phyloP scores from a whole-genome alignment of 2,113 vertebrate species.

The Ifrita kowaldi region DNA sequence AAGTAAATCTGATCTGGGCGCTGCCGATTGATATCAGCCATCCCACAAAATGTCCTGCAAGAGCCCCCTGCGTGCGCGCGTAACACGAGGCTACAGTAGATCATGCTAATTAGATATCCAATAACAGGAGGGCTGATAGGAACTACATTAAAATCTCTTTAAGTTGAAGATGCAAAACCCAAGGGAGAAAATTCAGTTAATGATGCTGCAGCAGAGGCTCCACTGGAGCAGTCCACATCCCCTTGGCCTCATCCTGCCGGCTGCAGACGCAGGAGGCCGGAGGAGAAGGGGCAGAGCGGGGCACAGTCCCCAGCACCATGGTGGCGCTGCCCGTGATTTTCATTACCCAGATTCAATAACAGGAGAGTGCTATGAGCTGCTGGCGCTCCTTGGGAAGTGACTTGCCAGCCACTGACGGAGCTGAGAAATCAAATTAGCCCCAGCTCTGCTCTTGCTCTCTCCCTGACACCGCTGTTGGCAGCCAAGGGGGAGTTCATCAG shows the following conservation, averaged over 20 bases:
- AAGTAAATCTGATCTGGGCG: slow-evolving; percentile 44
- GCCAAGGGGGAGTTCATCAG: slow-evolving; percentile 69
- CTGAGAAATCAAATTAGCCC: slow-evolving; percentile 76
- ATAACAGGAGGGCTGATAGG: slow-evolving; percentile 26
- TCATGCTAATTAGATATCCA: slow-evolving; percentile 42
- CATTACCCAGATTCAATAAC: slow-evolving; percentile 55
- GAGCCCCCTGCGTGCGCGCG: neutral
- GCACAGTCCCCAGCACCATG: neutral
- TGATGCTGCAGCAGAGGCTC: slow-evolving; percentile 4
- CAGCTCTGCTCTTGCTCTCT: slow-evolving; percentile 60
- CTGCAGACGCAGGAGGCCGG: rapidly evolving
- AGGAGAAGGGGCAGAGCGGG: neutral
- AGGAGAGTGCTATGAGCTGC: slow-evolving; percentile 31
- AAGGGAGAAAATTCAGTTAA: slow-evolving; percentile 22
- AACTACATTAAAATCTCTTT: slow-evolving; percentile 48
- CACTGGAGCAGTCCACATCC: neutral
- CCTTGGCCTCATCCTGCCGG: neutral
- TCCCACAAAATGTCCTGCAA: neutral
- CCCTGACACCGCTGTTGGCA: slow-evolving; percentile 59
- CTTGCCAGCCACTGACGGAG: slow-evolving; percentile 60
- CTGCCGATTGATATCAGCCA: slow-evolving; percentile 16
- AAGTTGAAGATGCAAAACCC: slow-evolving; percentile 17
- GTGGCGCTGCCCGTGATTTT: slow-evolving; percentile 37
- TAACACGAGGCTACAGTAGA: neutral
- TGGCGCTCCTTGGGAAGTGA: slow-evolving; percentile 57